phyloP scores from a whole-genome alignment of 2,113 vertebrate genomes.

The Aythya baeri region DNA sequence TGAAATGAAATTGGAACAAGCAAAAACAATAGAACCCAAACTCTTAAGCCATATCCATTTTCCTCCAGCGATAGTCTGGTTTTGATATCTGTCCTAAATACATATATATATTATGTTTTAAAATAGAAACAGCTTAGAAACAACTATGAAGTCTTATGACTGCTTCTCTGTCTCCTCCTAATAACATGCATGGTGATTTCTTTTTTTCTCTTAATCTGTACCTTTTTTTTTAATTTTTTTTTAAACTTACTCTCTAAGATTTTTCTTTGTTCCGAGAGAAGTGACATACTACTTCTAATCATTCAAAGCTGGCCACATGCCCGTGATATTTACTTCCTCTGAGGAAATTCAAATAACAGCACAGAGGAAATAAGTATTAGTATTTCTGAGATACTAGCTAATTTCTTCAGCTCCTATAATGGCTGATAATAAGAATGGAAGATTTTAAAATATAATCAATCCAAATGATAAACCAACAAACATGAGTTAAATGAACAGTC shows the following conservation, averaged over 20 bases:
- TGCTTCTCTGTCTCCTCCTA: not conserved
- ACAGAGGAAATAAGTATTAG: not conserved
- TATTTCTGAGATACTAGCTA: not conserved
- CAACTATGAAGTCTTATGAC: not conserved
- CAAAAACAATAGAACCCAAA: not conserved
- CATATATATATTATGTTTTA: not conserved
- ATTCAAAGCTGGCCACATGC: not conserved
- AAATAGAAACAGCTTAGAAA: not conserved
- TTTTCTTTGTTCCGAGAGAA: not conserved
- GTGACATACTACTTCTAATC: not conserved
- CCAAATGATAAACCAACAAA: not conserved
- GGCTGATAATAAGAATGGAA: not conserved
- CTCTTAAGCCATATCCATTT: not conserved
- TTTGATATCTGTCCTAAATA: not conserved
- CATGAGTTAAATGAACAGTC: not conserved
- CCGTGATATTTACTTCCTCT: not conserved
- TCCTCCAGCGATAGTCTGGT: not conserved
- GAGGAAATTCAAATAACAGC: not conserved
- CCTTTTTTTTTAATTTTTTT: too few relatives aligned
- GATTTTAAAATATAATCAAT: not conserved
- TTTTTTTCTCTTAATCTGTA: not conserved
- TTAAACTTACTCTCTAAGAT: not conserved
- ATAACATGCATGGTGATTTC: not conserved
- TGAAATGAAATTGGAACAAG: not conserved
- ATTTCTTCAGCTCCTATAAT: not conserved